phyloP scores from a whole-genome alignment of 2,888 invertebrate genomes.

The Drepanosiphum platanoidis region DNA sequence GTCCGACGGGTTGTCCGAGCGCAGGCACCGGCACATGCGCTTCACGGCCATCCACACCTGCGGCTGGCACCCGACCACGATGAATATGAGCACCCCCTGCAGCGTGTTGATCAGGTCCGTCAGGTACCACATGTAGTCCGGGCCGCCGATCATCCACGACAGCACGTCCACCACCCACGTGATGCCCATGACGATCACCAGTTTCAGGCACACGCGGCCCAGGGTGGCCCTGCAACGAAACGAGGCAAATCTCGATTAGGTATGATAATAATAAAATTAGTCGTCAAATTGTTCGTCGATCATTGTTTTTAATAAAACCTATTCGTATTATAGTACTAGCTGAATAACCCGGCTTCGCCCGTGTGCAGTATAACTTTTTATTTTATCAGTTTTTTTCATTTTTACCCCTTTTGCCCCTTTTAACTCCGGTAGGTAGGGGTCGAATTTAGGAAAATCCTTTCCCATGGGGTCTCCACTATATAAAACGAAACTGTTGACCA shows the following conservation, averaged over 20 bases:
- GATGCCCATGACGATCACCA: constrained; percentile 84
- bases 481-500: too few species aligned
- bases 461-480: too few species aligned
- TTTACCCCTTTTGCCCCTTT: too few species aligned
- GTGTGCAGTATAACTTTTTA: too few species aligned
- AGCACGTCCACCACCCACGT: constrained; percentile 83
- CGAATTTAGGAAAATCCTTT: too few species aligned
- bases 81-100: constrained; percentile 88
- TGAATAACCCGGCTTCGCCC: too few species aligned
- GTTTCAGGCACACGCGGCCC: constrained; percentile 85
- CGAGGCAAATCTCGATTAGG: constrained; percentile 11
- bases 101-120: constrained; percentile 86
- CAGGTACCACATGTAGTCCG: constrained; percentile 82
- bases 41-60: constrained; percentile 79
- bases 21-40: constrained; percentile 74
- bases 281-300: too few species aligned
- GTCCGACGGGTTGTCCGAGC: constrained; percentile 71
- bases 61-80: constrained; percentile 88
- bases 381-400: too few species aligned
- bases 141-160: constrained; percentile 85
- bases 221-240: constrained; percentile 76
- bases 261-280: too few species aligned
- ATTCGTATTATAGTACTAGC: too few species aligned
- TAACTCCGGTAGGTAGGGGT: too few species aligned
- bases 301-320: too few species aligned